Evolutionary conservation across 2,888 invertebrate species (phyloP).

Genomic region (Eristalis pertinax): DNA sequence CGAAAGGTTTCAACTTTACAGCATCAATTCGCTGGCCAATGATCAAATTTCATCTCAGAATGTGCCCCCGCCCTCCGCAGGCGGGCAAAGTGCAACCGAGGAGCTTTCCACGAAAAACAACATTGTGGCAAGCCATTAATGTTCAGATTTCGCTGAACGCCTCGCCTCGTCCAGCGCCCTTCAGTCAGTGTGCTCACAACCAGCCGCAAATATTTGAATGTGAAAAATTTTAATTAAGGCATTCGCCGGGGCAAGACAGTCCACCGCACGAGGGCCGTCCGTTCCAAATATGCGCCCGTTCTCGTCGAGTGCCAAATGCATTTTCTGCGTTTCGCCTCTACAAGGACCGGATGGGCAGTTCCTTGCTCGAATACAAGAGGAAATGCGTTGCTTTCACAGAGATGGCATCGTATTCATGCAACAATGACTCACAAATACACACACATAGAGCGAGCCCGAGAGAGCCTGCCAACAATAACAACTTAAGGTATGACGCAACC

Average conservation of each 20-base stretch:
- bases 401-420: slow-evolving; percentile 11
- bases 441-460: neutral
- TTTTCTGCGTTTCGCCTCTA: slow-evolving; percentile 32
- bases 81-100: neutral
- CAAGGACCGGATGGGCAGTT: slow-evolving; percentile 9
- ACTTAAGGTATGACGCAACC: slow-evolving; percentile 1
- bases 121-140: slow-evolving; percentile 26
- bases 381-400: neutral
- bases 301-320: neutral
- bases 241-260: slow-evolving; percentile 20
- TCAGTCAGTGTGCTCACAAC: neutral
- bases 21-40: slow-evolving; percentile 13
- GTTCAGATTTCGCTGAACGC: neutral
- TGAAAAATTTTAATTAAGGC: slow-evolving; percentile 64
- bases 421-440: slow-evolving; percentile 15
- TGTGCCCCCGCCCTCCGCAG: neutral
- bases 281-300: neutral
- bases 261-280: neutral
- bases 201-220: slow-evolving; percentile 62
- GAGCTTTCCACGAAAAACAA: slow-evolving; percentile 1
- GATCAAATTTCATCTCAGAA: slow-evolving; percentile 28
- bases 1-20: neutral
- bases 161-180: neutral
- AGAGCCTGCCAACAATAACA: neutral
- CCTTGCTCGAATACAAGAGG: neutral